These are phyloP conservation scores for Neotoma lepida DNA, from an alignment of 2,113 vertebrate species.

Conservation along the genomic window DNA sequence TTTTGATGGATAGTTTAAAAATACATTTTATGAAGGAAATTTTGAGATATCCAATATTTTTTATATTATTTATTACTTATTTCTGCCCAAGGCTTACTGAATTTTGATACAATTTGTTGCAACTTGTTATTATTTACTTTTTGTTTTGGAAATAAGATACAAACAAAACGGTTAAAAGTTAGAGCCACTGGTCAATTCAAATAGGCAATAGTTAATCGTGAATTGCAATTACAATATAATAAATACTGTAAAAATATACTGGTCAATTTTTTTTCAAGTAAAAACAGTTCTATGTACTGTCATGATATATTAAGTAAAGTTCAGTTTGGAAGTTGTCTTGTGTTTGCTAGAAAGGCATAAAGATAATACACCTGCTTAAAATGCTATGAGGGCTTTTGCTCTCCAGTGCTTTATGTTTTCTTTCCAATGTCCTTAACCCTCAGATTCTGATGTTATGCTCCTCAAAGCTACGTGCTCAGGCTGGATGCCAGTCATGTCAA, in stretches of 20 bases:
- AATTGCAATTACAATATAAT: background rate
- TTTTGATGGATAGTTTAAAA: background rate
- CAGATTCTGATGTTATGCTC: background rate
- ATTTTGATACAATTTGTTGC: background rate
- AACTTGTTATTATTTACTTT: background rate
- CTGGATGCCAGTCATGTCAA: background rate
- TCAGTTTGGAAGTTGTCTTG: background rate
- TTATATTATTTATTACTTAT: background rate
- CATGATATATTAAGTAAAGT: background rate
- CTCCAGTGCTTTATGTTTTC: background rate
- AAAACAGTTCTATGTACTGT: background rate
- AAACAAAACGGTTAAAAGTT: background rate
- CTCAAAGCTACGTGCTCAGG: background rate
- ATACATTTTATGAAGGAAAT: conserved; percentile 2
- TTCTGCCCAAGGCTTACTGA: fast-evolving
- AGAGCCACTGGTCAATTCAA: background rate
- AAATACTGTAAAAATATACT: background rate
- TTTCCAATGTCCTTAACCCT: background rate
- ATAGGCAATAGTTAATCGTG: background rate
- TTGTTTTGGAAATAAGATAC: background rate
- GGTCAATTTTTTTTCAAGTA: background rate
- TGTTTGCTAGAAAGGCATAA: background rate
- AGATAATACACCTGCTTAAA: background rate
- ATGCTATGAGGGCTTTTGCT: background rate
- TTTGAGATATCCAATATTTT: background rate